These are phyloP conservation scores for Pachydiplax longipennis DNA, from an alignment of 2,888 invertebrate genomes.

Conservation along the genomic window DNA sequence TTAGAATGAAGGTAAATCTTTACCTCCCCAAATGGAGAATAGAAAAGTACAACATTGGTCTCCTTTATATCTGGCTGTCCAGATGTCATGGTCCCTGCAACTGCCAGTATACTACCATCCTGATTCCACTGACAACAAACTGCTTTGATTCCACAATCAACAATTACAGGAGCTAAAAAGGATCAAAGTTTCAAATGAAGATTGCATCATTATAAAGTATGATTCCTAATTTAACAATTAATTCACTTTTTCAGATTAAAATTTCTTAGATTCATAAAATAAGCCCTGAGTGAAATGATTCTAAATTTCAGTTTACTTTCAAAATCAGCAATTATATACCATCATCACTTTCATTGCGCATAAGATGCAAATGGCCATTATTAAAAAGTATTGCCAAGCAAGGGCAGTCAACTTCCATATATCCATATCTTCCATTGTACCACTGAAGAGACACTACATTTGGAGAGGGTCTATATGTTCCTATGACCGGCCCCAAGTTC, in stretches of 20 bases:
- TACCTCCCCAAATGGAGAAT: slow-evolving; percentile 86
- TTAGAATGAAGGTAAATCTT: no score
- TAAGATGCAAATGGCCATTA: slow-evolving; percentile 85
- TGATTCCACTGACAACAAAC: slow-evolving; percentile 92
- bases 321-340: slow-evolving; percentile 61
- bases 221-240: background rate
- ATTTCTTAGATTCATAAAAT: background rate
- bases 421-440: slow-evolving; percentile 82
- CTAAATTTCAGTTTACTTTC: background rate
- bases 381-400: slow-evolving; percentile 87
- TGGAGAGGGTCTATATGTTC: slow-evolving; percentile 59
- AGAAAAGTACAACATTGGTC: slow-evolving; percentile 88
- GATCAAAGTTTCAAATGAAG: background rate
- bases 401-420: slow-evolving; percentile 72
- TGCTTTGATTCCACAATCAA: slow-evolving; percentile 83
- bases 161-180: slow-evolving; percentile 75
- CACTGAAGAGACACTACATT: slow-evolving; percentile 82
- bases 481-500: slow-evolving; percentile 63
- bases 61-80: slow-evolving; percentile 67
- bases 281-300: background rate
- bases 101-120: slow-evolving; percentile 86
- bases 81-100: slow-evolving; percentile 74
- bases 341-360: slow-evolving; percentile 89
- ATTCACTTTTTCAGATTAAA: background rate
- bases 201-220: slow-evolving; percentile 38